Percentiles rank a stretch among this genome's conserved stretches.
These are phyloP conservation scores for Trypoxylus dichotomus DNA, from an alignment of 1,140 invertebrate species.

Conservation along the genomic window DNA sequence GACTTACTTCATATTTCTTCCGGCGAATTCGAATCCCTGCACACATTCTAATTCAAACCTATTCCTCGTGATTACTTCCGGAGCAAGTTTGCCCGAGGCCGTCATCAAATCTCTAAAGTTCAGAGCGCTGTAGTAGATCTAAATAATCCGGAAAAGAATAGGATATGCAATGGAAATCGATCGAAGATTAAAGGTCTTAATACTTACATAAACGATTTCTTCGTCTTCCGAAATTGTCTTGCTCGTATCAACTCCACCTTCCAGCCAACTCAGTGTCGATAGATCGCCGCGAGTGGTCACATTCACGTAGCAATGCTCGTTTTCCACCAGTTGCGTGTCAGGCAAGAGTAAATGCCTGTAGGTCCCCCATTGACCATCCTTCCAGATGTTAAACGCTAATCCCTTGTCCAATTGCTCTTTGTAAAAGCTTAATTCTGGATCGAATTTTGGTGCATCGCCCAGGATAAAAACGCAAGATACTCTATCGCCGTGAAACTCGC, in stretches of 20 bases:
- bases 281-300: constrained; percentile 79
- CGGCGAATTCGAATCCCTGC: constrained; percentile 76
- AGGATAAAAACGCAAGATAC: constrained; percentile 66
- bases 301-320: constrained; percentile 77
- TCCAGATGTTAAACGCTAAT: constrained; percentile 68
- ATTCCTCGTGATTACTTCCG: constrained; percentile 61
- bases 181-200: background rate
- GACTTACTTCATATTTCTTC: no score
- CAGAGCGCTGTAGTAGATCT: constrained; percentile 67
- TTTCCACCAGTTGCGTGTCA: constrained; percentile 55
- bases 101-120: constrained; percentile 83
- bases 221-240: background rate
- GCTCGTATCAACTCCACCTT: constrained; percentile 56
- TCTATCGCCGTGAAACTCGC: constrained; percentile 68
- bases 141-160: background rate
- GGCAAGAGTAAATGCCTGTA: constrained; percentile 52
- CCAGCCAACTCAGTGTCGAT: constrained; percentile 79
- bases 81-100: constrained; percentile 70
- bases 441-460: constrained; percentile 67
- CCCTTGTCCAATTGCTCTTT: constrained; percentile 61
- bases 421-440: constrained; percentile 65
- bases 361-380: constrained; percentile 65
- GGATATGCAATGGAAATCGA: background rate
- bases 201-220: background rate
- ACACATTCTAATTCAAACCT: constrained; percentile 65